A percentile compares a stretch with the other conserved stretches of the same genome.
Conservation (phyloP, 2,113 vertebrate species). For the Cettia cetti region DNA sequence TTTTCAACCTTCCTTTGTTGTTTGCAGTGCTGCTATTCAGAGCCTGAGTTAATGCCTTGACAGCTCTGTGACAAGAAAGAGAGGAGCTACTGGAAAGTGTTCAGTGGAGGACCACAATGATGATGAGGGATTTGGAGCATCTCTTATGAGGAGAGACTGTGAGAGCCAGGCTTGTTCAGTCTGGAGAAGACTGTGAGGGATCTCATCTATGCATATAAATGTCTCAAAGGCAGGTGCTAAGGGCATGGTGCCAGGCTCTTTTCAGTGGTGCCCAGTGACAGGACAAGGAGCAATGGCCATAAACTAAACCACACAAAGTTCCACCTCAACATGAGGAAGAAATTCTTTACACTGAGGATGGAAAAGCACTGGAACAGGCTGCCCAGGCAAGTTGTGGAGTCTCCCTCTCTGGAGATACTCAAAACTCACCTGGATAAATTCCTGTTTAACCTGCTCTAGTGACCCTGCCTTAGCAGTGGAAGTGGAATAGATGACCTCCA, state of each 20-base stretch:
- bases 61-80: not conserved
- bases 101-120: not conserved
- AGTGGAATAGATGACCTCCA: not conserved
- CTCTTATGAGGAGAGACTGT: not conserved
- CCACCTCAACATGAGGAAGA: not conserved
- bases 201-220: not conserved
- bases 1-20: not conserved
- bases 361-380: not conserved
- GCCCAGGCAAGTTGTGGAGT: not conserved
- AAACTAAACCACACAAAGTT: not conserved
- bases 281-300: not conserved
- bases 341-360: not conserved
- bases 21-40: not conserved
- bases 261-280: not conserved
- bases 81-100: not conserved
- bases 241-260: not conserved
- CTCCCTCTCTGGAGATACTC: not conserved
- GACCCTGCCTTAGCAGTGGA: not conserved
- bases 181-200: not conserved
- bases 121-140: not conserved
- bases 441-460: not conserved
- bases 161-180: not conserved
- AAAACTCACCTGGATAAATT: not conserved
- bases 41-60: not conserved
- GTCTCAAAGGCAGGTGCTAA: not conserved